These are phyloP conservation scores for Typhlichthys subterraneus DNA, from an alignment of 2,797 vertebrate species.

Conservation along the genomic window DNA sequence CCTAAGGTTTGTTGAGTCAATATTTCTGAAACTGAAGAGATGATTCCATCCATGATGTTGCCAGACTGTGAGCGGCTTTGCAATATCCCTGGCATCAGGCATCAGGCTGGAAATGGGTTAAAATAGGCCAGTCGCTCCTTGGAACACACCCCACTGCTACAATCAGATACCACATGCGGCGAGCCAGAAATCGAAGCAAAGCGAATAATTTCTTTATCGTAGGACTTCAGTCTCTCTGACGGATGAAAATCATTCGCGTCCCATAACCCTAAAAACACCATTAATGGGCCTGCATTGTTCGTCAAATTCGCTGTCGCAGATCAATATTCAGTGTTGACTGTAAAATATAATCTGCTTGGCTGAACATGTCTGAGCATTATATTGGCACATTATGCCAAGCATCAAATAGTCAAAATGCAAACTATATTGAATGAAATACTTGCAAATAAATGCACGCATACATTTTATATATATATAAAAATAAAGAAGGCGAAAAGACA, in stretches of 20 bases:
- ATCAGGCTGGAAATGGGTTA: conserved; percentile 11
- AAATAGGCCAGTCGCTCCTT: conserved; percentile 2
- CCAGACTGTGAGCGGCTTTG: too few relatives aligned
- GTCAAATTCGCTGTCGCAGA: conserved; percentile 28
- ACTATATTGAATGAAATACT: too few relatives aligned
- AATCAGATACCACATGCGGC: not conserved
- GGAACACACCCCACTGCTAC: conserved; percentile 1
- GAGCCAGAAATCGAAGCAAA: conserved; percentile 28
- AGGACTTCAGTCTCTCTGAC: conserved; percentile 4
- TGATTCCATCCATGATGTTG: too few relatives aligned
- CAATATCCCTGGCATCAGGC: not conserved
- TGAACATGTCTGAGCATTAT: too few relatives aligned
- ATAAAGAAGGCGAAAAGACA: too few relatives aligned
- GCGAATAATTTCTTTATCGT: conserved; percentile 7
- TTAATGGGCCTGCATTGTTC: conserved; percentile 1
- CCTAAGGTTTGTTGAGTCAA: too few relatives aligned
- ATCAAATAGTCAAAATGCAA: too few relatives aligned
- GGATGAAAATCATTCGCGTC: conserved; percentile 26
- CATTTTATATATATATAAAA: too few relatives aligned
- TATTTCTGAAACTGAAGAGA: too few relatives aligned
- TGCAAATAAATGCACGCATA: too few relatives aligned
- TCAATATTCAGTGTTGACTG: conserved; percentile 42
- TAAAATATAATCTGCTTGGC: not conserved
- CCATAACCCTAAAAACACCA: conserved; percentile 32
- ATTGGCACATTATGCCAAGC: too few relatives aligned